Conservation (phyloP, 2,797 vertebrate genomes). For the Perodicticus potto region DNA sequence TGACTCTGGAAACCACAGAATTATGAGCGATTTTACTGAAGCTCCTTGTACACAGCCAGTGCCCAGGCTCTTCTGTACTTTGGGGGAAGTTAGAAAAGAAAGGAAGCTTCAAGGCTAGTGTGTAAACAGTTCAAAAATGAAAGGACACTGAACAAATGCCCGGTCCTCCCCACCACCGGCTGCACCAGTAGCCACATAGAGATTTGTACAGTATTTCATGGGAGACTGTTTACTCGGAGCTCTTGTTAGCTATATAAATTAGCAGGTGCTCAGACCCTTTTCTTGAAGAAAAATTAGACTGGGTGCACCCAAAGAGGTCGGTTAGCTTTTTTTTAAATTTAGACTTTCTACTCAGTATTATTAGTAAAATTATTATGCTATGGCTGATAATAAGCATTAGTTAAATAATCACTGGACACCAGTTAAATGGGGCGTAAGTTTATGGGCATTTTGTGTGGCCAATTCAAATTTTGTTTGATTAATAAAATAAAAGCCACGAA, state of each 20-base stretch:
- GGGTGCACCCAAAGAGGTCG: neutral
- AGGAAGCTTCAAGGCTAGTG: neutral
- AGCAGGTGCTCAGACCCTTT: neutral
- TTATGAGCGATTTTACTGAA: neutral
- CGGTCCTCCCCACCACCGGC: neutral
- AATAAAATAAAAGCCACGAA: neutral
- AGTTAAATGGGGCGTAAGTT: neutral
- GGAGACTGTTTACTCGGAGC: neutral
- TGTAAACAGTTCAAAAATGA: neutral
- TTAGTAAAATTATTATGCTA: neutral
- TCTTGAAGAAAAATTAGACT: neutral
- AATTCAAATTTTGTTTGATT: neutral
- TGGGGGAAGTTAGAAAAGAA: constrained; percentile 13
- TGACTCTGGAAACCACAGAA: neutral
- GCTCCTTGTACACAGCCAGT: neutral
- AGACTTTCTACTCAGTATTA: neutral
- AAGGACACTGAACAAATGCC: neutral
- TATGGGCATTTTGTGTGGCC: neutral
- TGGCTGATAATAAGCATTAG: neutral
- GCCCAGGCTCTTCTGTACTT: neutral
- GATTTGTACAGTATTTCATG: neutral
- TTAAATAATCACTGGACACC: neutral
- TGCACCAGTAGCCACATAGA: neutral
- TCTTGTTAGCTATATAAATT: neutral
- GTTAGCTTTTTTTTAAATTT: neutral